Evolutionary conservation across 2,797 vertebrate genomes (phyloP).

Genomic region (Euphonia xanthogaster): DNA sequence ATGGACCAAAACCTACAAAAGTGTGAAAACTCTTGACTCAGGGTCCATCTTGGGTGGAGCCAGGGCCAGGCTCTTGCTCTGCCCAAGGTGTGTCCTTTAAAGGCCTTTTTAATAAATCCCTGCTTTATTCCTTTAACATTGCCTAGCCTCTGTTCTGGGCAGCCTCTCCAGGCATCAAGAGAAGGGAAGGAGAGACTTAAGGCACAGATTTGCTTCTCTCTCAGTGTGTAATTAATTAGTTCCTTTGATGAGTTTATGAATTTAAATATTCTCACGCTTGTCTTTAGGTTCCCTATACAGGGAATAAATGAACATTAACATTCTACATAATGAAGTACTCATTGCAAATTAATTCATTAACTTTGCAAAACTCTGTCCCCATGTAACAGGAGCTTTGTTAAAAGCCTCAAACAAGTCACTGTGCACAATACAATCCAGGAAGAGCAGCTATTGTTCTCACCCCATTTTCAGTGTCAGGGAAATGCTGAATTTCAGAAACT

Average conservation of each 20-base stretch:
- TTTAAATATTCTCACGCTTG: constrained; percentile 23
- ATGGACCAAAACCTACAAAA: neutral
- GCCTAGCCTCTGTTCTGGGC: neutral
- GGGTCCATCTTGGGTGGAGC: neutral
- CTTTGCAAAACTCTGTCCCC: neutral
- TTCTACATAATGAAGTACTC: neutral
- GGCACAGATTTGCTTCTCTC: neutral
- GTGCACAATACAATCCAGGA: neutral
- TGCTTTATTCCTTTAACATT: neutral
- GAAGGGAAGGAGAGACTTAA: neutral
- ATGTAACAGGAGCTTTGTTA: neutral
- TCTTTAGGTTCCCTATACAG: neutral
- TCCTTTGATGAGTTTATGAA: constrained; percentile 13
- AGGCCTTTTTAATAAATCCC: neutral
- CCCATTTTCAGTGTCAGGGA: neutral
- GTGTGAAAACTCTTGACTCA: accelerated
- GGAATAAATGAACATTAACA: neutral
- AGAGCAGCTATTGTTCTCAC: neutral
- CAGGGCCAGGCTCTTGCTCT: neutral
- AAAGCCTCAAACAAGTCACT: neutral
- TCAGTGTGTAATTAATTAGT: neutral
- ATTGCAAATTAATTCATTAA: neutral
- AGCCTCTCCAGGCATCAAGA: neutral
- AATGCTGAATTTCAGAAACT: neutral
- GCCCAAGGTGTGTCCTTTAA: neutral